Percentiles rank a stretch among this genome's conserved stretches.
These are phyloP conservation scores for Lamellibrachia columna DNA, from an alignment of 2,888 invertebrate genomes.

Conservation along the genomic window DNA sequence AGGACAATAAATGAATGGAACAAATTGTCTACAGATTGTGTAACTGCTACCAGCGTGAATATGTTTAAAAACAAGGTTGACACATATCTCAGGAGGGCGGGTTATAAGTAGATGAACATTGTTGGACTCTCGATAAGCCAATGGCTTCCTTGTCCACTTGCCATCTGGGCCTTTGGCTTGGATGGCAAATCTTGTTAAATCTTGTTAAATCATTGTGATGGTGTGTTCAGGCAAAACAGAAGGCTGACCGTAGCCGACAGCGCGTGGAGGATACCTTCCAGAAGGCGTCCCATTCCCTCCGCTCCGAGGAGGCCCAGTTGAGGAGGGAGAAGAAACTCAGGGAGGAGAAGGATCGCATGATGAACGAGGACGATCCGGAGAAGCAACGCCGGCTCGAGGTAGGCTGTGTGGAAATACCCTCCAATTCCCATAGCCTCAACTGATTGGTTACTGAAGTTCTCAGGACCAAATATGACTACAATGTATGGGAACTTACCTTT, in stretches of 20 bases:
- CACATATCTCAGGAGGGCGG: too few species aligned
- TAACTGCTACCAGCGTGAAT: too few species aligned
- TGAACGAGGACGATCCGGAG: slow-evolving; percentile 93
- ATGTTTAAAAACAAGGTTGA: too few species aligned
- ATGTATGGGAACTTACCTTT: too few species aligned
- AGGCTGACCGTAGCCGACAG: slow-evolving; percentile 93
- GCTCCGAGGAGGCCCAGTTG: slow-evolving; percentile 95
- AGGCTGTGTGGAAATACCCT: background rate
- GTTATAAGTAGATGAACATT: too few species aligned
- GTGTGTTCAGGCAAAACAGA: slow-evolving; percentile 78
- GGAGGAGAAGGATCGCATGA: slow-evolving; percentile 91
- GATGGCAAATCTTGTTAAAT: too few species aligned
- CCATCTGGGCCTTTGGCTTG: too few species aligned
- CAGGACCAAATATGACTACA: background rate
- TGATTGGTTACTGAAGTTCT: background rate
- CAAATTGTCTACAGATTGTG: too few species aligned
- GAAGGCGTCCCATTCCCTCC: slow-evolving; percentile 93
- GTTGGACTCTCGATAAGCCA: too few species aligned
- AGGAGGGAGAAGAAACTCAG: slow-evolving; percentile 92
- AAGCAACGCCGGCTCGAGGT: slow-evolving; percentile 94
- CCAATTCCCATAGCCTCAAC: background rate
- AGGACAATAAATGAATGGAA: too few species aligned
- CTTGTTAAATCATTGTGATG: too few species aligned
- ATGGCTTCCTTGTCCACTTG: too few species aligned
- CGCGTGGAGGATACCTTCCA: slow-evolving; percentile 93